Percentiles rank a stretch among this genome's conserved stretches.
These are phyloP conservation scores for Nesoenas mayeri DNA, from an alignment of 2,113 vertebrate species.

Conservation along the genomic window DNA sequence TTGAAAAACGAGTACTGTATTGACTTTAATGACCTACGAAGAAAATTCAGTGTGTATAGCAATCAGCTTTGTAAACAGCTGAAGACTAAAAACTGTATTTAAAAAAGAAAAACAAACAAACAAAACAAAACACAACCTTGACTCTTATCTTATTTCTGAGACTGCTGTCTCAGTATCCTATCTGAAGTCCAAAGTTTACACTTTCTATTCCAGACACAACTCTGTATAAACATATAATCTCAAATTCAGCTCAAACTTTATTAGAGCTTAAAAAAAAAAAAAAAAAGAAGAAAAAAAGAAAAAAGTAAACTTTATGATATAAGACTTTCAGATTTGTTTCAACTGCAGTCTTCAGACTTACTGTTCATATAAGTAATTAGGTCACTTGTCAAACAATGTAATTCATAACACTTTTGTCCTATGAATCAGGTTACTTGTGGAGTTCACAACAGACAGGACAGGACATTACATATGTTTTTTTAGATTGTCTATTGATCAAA, in stretches of 20 bases:
- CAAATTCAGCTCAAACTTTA: neutral
- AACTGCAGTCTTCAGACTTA: neutral
- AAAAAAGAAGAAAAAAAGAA: neutral
- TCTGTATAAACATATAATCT: neutral
- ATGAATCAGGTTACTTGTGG: conserved; percentile 22
- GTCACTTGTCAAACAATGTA: neutral
- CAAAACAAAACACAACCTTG: neutral
- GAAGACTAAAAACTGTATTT: neutral
- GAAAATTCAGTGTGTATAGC: neutral
- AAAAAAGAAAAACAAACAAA: neutral
- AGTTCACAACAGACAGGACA: neutral
- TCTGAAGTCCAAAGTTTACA: neutral
- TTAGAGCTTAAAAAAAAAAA: neutral
- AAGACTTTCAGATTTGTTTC: neutral
- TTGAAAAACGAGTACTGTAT: neutral
- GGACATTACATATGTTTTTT: neutral
- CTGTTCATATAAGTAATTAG: conserved; percentile 10
- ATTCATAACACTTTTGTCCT: neutral
- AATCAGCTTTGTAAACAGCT: neutral
- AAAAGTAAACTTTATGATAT: neutral
- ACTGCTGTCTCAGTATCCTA: neutral
- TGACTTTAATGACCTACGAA: neutral
- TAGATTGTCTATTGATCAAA: neutral
- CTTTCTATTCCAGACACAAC: neutral
- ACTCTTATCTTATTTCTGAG: neutral